These are phyloP conservation scores for Sitta europaea DNA, from an alignment of 2,113 vertebrate species.

Conservation along the genomic window DNA sequence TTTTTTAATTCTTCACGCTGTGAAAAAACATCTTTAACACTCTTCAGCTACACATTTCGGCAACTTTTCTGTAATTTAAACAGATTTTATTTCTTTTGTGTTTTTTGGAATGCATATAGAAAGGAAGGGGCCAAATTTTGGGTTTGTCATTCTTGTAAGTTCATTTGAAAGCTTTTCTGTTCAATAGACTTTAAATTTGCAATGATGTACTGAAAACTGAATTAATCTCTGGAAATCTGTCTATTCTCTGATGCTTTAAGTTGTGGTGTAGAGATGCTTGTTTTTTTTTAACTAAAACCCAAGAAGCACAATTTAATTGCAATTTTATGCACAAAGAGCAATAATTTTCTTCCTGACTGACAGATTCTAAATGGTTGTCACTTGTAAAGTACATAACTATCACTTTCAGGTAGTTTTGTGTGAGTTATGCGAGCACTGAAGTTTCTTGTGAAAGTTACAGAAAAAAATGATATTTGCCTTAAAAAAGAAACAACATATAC, in stretches of 20 bases:
- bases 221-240: constrained; percentile 2
- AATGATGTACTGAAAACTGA: not conserved
- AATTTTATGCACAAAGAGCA: constrained; percentile 45
- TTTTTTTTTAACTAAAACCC: constrained; percentile 27
- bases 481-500: not conserved
- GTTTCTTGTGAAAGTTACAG: constrained; percentile 10
- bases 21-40: constrained; percentile 47
- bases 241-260: not conserved
- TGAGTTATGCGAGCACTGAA: constrained; percentile 18
- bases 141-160: not conserved
- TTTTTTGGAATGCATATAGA: not conserved
- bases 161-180: not conserved
- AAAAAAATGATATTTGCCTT: not conserved
- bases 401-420: constrained; percentile 52
- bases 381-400: constrained; percentile 56
- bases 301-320: constrained; percentile 59
- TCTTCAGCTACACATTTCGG: constrained; percentile 40
- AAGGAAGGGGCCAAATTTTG: not conserved
- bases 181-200: not conserved
- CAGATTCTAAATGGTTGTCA: constrained; percentile 57
- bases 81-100: not conserved
- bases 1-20: constrained; percentile 51
- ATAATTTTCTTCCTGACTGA: constrained; percentile 61
- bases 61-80: constrained; percentile 11
- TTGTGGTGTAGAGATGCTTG: constrained; percentile 14